These are phyloP conservation scores for Bombus superbus DNA, from an alignment of 1,140 invertebrate species.

Conservation along the genomic window DNA sequence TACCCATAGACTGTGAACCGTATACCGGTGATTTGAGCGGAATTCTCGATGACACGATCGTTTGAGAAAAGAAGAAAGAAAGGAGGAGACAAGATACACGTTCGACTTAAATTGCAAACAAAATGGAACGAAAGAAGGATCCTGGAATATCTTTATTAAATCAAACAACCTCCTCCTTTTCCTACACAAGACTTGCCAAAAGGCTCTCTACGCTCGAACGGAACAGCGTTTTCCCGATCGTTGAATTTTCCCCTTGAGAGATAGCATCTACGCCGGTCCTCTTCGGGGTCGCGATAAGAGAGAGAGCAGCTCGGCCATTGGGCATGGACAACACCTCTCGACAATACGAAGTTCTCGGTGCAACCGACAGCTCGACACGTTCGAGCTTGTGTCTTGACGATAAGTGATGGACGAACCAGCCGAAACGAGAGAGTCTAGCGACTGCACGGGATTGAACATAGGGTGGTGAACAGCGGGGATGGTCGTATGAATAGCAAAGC, in stretches of 20 bases:
- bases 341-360: neutral
- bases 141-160: neutral
- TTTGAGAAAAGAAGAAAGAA: no score
- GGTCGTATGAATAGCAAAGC: slow-evolving; percentile 19
- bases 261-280: neutral
- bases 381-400: slow-evolving; percentile 32
- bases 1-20: no score
- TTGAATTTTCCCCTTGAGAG: neutral
- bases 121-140: neutral
- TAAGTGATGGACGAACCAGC: slow-evolving; percentile 22
- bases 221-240: neutral
- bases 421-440: neutral
- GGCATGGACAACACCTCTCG: neutral
- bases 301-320: neutral
- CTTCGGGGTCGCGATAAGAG: slow-evolving; percentile 8
- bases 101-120: neutral
- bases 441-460: neutral
- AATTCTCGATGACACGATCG: no score
- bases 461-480: neutral
- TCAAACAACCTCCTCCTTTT: neutral
- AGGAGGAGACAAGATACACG: no score
- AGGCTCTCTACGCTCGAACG: neutral
- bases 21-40: no score
- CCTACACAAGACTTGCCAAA: no score
- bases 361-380: slow-evolving; percentile 20